Conservation (phyloP, 2,797 vertebrate species). For the Syncerus caffer region DNA sequence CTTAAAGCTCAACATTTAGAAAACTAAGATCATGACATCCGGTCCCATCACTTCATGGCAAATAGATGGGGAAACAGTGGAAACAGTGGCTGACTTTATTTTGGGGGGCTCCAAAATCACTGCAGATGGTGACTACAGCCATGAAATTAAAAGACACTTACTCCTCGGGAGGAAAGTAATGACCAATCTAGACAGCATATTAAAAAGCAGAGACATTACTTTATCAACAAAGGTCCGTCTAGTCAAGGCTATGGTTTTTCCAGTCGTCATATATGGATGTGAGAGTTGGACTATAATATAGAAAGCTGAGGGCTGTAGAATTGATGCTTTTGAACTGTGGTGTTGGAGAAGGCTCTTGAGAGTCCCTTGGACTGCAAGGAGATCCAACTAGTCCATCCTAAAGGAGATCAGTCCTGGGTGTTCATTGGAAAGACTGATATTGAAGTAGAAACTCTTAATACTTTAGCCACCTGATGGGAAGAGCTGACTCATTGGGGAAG, state of each 20-base stretch:
- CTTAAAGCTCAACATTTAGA: neutral
- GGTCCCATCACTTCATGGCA: neutral
- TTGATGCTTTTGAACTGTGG: neutral
- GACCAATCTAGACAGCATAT: no score
- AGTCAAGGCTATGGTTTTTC: neutral
- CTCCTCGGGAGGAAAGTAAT: no score
- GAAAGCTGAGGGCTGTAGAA: rapidly evolving
- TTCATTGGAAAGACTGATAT: neutral
- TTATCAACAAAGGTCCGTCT: neutral
- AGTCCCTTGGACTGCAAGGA: neutral
- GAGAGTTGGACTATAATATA: no score
- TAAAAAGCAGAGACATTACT: neutral
- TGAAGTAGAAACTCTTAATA: neutral
- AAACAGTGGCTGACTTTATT: no score
- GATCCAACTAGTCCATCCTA: neutral
- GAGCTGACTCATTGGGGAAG: neutral
- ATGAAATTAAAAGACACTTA: no score
- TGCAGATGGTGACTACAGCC: no score
- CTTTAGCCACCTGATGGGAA: neutral
- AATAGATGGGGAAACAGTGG: no score
- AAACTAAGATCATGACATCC: neutral
- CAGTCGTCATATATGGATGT: no score
- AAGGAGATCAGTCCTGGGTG: neutral
- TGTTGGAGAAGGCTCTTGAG: neutral
- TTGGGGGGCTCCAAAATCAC: no score